phyloP scores from a whole-genome alignment of 1,140 invertebrate species.

The Colletes gigas region DNA sequence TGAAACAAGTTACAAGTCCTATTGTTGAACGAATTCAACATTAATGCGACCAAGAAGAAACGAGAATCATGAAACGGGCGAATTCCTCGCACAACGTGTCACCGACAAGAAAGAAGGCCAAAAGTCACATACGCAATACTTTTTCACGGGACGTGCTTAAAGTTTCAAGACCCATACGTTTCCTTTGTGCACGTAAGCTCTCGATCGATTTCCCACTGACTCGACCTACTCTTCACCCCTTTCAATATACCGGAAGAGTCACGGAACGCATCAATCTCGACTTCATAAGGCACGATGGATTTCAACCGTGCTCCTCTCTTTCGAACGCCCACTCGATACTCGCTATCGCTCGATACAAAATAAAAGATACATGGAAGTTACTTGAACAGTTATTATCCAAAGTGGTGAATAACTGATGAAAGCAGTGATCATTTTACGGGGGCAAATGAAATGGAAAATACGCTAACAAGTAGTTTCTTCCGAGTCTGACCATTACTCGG shows the following conservation, averaged over 20 bases:
- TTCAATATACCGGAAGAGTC: conserved; percentile 38
- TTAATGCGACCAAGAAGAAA: neutral
- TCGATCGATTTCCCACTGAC: conserved; percentile 38
- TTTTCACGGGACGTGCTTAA: conserved; percentile 36
- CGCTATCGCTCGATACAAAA: neutral
- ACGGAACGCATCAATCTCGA: conserved; percentile 44
- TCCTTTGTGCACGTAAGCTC: conserved; percentile 30
- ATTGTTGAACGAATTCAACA: neutral
- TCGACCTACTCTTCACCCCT: conserved; percentile 29
- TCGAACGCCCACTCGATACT: conserved; percentile 9
- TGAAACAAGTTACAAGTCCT: neutral
- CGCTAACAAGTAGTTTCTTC: too few species aligned
- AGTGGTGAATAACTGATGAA: too few species aligned
- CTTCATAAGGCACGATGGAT: conserved; percentile 27
- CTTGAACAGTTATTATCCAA: too few species aligned
- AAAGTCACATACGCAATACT: conserved; percentile 12
- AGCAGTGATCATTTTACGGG: too few species aligned
- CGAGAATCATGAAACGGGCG: neutral
- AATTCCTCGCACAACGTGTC: conserved; percentile 1
- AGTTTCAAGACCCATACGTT: conserved; percentile 41
- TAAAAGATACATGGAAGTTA: too few species aligned
- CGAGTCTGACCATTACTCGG: too few species aligned
- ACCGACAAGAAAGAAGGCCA: neutral
- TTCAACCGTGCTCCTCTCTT: conserved; percentile 7
- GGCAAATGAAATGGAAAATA: too few species aligned